Evolutionary conservation across 30 jellyfish, hydroid and myxozoan species (phyloP), one percentile per base, ranked within the genome.

Genomic region (Catostylus mosaicus): DNA sequence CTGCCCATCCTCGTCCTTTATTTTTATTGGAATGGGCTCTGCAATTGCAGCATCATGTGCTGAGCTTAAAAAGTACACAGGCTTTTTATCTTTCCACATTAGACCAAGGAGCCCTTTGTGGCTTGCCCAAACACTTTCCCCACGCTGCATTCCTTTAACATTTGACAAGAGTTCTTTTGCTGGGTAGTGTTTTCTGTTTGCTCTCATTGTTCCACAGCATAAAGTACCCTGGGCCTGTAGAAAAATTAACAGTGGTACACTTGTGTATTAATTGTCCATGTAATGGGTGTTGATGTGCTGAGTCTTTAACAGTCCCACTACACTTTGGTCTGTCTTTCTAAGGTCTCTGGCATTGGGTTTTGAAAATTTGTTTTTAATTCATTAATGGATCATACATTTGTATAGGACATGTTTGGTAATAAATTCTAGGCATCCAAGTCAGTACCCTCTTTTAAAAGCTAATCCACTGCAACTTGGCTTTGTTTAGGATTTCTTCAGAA

Each of bases 1-100:
- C 38, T 30, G 18, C 62, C 86, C 86, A 26, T 74, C 75, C 31
- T 74, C 54, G n/a, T n/a, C n/a, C 20, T 74, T 74, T 16, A 46
- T 22, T 22, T 62, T 62, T 30, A 40, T 62, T 29, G 75, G 12
- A 40, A 62, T 22, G 7, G 71, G 71, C 71, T 57, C 71, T 7
- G 30, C 71, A 57, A 23, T 11, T 14, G 30, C 20, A 11, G 40
- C 19, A 30, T 62, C 32, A 26, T 26, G 45, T 22, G 30, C 30
- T 2, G 46, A 2, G 32, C 75, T 62, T 9, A 62, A 46, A 33
- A 62, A 62, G 30, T 62, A 62, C 7, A 62, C 75, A 62, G 75
- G 75, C 46, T 62, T 62, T 22, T 24, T 62, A 46, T 62, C 75
- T 62, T 62, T 62, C 75, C 75, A 62, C 19, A 62, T 24, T 46